Conservation (phyloP, 1,140 invertebrate species). For the Pomacea maculata region DNA sequence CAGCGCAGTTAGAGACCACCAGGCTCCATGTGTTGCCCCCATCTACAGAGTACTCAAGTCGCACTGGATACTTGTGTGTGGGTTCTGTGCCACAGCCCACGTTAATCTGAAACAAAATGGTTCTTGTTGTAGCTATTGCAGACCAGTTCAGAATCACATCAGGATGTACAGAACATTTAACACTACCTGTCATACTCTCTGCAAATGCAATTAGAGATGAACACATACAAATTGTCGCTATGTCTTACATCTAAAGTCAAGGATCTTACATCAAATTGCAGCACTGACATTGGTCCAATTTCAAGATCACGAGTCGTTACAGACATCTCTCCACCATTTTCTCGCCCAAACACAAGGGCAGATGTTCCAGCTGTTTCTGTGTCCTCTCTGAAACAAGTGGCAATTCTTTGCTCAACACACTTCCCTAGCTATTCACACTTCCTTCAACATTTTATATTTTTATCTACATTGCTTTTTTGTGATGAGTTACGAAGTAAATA, state of each 20-base stretch:
- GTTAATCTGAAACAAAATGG: constrained; percentile 59
- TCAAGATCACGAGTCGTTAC: constrained; percentile 64
- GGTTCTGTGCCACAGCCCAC: constrained; percentile 65
- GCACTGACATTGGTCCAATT: constrained; percentile 63
- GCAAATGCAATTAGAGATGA: no score
- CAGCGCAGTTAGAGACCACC: constrained; percentile 54
- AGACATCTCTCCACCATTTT: constrained; percentile 59
- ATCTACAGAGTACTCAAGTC: constrained; percentile 65
- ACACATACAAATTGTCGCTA: no score
- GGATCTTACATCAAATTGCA: constrained; percentile 67
- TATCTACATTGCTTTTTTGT: no score
- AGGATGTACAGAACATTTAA: background rate
- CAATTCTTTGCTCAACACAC: no score
- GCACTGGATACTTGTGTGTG: constrained; percentile 59
- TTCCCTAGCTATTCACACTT: no score
- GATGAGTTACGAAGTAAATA: no score
- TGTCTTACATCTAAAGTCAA: no score
- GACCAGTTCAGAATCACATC: background rate
- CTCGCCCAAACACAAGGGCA: constrained; percentile 58
- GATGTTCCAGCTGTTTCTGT: constrained; percentile 44
- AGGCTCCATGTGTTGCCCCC: constrained; percentile 63
- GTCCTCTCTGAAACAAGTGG: constrained; percentile 40
- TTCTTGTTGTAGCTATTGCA: background rate
- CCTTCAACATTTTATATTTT: no score
- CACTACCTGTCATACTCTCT: no score